Evolutionary conservation across 2,888 invertebrate genomes (phyloP), one percentile per base, ranked within the genome.

Genomic region (Drosophila niveifrons): DNA sequence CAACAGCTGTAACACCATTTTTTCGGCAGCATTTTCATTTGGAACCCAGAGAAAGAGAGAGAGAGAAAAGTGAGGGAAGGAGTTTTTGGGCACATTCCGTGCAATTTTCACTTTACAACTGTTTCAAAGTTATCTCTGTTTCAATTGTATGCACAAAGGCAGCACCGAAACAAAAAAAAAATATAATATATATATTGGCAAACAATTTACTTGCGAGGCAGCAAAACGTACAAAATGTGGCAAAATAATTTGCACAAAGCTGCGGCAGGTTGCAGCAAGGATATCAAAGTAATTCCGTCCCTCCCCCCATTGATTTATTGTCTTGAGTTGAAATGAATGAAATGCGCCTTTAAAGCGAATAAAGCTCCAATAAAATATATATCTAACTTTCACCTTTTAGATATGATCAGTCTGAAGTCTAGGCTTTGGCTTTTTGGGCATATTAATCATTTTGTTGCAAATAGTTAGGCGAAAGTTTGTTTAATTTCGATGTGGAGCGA

Each of bases 241-340:
- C 79, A 75, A 90, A 90, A 88, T 90, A 87, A 90, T 90, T 90
- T 90, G 80, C 90, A 86, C 90, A 90, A 90, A 90, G 89, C 88
- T 82, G 82, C 70, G 87, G 76, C 84, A 88, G 84, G 89, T 83
- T 86, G 81, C 50, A 67, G 52, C 52, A 23, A 61, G 67, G 66
- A 80, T 86, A 84, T 88, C 88, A 89, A 86, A 89, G 89, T 80
- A 78, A 84, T 78, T 77, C 68, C 55, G 66, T 63, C 66, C 62
- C 73, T 65, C 64, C 41, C 3, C 10, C 53, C 89, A 88, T 90
- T 90, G 89, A 90, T 90, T 90, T 90, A 90, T 89, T 81, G 80
- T 88, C 75, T 74, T 75, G 72, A 70, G 68, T 55, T 62, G 46
- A 61, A 71, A n/a, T n/a, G n/a, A 66, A 66, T 53, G 23, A 67